Percentiles rank a stretch among this genome's conserved stretches.
These are phyloP conservation scores for Temnothorax unifasciatus DNA, from an alignment of 2,888 invertebrate species.

Conservation along the genomic window DNA sequence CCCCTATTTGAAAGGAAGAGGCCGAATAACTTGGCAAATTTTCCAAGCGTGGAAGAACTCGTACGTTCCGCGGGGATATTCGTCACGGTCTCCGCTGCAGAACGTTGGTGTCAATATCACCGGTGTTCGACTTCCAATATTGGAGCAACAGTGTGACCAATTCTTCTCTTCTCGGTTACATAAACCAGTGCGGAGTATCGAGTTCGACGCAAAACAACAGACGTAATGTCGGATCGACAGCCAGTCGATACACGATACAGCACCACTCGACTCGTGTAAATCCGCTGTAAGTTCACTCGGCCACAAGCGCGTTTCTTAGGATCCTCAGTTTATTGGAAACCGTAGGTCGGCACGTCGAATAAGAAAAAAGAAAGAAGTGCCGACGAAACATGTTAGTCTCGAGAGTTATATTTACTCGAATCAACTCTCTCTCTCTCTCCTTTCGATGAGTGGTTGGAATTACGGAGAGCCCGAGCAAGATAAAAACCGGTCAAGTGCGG, in stretches of 20 bases:
- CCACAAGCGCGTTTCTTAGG: slow-evolving; percentile 48
- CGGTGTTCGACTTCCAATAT: slow-evolving; percentile 46
- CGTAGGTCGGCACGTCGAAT: slow-evolving; percentile 45
- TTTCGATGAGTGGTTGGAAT: slow-evolving; percentile 43
- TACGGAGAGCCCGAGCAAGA: slow-evolving; percentile 33
- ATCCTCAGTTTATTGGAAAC: slow-evolving; percentile 66
- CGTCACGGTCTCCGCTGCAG: slow-evolving; percentile 33
- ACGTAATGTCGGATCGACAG: slow-evolving; percentile 60
- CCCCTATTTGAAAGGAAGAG: neutral
- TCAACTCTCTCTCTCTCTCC: slow-evolving; percentile 12
- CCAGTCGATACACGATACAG: slow-evolving; percentile 52
- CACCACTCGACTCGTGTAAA: slow-evolving; percentile 64
- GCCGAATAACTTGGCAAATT: slow-evolving; percentile 30
- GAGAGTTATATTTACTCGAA: slow-evolving; percentile 50
- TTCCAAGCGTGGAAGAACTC: slow-evolving; percentile 18
- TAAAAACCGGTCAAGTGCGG: slow-evolving; percentile 28
- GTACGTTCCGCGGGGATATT: slow-evolving; percentile 5
- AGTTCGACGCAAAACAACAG: slow-evolving; percentile 52
- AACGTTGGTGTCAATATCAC: slow-evolving; percentile 51
- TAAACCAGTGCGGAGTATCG: slow-evolving; percentile 55
- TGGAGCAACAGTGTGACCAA: slow-evolving; percentile 52
- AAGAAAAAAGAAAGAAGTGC: neutral
- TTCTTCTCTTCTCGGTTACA: slow-evolving; percentile 59
- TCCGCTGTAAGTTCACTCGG: slow-evolving; percentile 56
- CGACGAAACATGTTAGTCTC: slow-evolving; percentile 44